phyloP scores from a whole-genome alignment of 2,888 invertebrate species.

The Baronia brevicornis region DNA sequence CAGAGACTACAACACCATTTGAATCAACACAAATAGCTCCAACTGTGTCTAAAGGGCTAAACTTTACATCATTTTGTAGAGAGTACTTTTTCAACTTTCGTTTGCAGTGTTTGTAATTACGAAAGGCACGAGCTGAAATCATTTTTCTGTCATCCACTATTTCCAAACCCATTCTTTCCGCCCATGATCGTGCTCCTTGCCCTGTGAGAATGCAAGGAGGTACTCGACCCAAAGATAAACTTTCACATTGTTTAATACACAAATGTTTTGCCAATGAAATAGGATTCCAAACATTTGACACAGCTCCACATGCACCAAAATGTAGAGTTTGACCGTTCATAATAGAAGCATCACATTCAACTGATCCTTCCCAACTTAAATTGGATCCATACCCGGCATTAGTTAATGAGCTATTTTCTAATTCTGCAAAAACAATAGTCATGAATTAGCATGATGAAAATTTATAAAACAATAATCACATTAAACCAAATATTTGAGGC shows the following conservation, averaged over 20 bases:
- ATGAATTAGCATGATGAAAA: neutral
- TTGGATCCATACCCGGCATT: conserved; percentile 98
- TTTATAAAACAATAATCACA: neutral
- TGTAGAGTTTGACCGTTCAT: conserved; percentile 92
- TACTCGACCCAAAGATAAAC: conserved; percentile 87
- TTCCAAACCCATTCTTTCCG: conserved; percentile 82
- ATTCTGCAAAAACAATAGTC: conserved; percentile 59
- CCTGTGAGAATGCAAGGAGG: conserved; percentile 95
- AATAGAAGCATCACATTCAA: conserved; percentile 97
- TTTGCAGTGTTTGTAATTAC: conserved; percentile 69
- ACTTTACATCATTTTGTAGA: conserved; percentile 61
- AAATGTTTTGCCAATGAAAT: conserved; percentile 85
- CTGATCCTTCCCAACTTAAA: conserved; percentile 88
- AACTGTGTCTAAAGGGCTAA: conserved; percentile 89
- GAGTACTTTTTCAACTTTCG: conserved; percentile 66
- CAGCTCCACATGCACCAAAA: conserved; percentile 94
- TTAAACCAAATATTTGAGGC: too few species aligned
- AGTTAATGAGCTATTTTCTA: conserved; percentile 92
- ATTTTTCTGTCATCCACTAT: conserved; percentile 80
- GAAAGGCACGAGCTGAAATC: conserved; percentile 79
- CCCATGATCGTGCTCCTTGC: conserved; percentile 88
- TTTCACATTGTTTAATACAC: conserved; percentile 84
- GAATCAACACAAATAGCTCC: conserved; percentile 94
- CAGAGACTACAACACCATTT: conserved; percentile 87
- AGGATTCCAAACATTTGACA: conserved; percentile 88